Base-by-base conservation (phyloP, 2,113 vertebrate species). In the Ceratotherium simum region DNA sequence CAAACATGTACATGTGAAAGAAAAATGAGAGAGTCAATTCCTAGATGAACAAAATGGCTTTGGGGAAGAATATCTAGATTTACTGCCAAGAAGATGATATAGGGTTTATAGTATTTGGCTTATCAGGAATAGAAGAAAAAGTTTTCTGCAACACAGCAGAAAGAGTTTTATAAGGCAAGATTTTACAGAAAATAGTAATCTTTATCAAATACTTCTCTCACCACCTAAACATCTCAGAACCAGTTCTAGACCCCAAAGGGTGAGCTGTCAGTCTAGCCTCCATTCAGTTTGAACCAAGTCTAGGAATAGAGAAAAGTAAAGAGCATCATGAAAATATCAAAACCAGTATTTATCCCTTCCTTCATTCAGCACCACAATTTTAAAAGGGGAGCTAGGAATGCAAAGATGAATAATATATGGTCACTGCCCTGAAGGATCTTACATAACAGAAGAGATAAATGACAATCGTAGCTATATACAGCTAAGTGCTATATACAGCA, bases 151-250 rank as follows among this genome's bases (percentile, higher is more conserved):
- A 67, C 58, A 81, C 5, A 80, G 56, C 70, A 72, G 79, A 79
- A 20, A 65, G 72, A 62, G 58, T 64, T 96, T 86, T 65, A 58
- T 58, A 70, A 39, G 80, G 39, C 31, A 80, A 81, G 65, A 80
- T 64, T 91, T 91, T 64, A 56, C 20, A 82, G 89, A 85, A 60
- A 95, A 70, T 23, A 67, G 6, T 82, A 8, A 78, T 72, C 42
- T 70, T 86, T 25, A n/a, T 46, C 39, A 72, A 64, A 73, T 72
- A 82, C 23, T 87, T 87, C 58, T n/a, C 29, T 83, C 39, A 72
- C 69, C 13, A 56, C 13, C 20, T 46, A 60, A 91, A 82, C 67
- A 85, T 92, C 83, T 72, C 33, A 98, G 73, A 92, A 65, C 29
- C 27, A 73, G 31, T 31, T 90, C 84, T 82, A 70, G 67, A 92